Evolutionary conservation across 2,888 invertebrate genomes (phyloP), one percentile per base, ranked within the genome.

Genomic region (Himalopsyche japonica): DNA sequence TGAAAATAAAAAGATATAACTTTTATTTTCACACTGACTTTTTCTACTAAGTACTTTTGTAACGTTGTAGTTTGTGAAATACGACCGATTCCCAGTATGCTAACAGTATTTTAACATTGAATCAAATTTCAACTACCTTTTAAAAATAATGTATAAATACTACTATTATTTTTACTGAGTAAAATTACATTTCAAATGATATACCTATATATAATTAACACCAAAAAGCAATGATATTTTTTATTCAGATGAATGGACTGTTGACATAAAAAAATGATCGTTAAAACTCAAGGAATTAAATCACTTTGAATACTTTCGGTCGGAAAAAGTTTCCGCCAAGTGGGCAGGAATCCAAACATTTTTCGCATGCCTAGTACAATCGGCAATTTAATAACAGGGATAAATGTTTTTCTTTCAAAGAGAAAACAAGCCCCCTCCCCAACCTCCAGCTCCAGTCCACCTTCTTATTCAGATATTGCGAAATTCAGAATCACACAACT

Each of bases 321-420:
- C 15, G 70, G 70, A 24, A 70, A 70, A 70, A 70, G 70, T 70
- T 70, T 70, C 70, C 70, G 70, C 27, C 70, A 70, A 70, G 70
- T 70, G 70, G 70, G 70, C 70, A 70, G 70, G 70, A 70, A 70
- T 70, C 24, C 70, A 70, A 27, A 70, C 70, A 70, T 70, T 70
- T 70, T 70, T 70, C 70, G 70, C 70, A 70, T 70, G 27, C 70
- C 70, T 70, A 70, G 70, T 70, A 70, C 70, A 70, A 70, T 70
- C 70, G 70, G 70, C 70, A 70, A 70, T 70, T 70, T 70, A 70
- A 70, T 70, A 70, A 70, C 70, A 70, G 70, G 70, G 70, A 70
- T 70, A 70, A 70, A 70, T 70, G 70, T 70, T 70, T 70, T 70
- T 70, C 70, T 70, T 70, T 70, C 24, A 70, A 70, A 70, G 70